Evolutionary conservation across 2,797 vertebrate genomes (phyloP), one percentile per base, ranked within the genome.

Genomic region (Spheniscus humboldti): DNA sequence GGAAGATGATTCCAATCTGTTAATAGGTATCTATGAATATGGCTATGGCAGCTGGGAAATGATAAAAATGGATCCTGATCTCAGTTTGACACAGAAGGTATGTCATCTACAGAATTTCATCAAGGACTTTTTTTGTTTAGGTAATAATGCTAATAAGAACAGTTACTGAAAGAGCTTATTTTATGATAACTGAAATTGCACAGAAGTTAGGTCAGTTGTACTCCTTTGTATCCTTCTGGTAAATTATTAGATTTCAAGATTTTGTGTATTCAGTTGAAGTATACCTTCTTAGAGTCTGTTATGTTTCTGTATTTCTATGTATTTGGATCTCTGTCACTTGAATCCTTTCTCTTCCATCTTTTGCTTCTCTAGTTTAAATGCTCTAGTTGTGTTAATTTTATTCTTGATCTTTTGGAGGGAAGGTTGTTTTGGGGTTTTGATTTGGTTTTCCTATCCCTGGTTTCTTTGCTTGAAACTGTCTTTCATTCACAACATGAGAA

Each of bases 41-140:
- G 99, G 99, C 8, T 99, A 99, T 71, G 99, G 99, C 93, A 99
- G 99, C 98, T 99, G 99, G 99, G 99, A 99, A 98, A 99, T 99
- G 99, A 99, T 99, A 96, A 99, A 99, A 98, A 99, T 99, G 99
- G 99, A 99, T 95, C 99, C 99, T 17, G 99, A 99, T 97, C 99
- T 99, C 88, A 99, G 99, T 93, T 98, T 99, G 91, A 99, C 99
- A 86, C 99, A 99, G 90, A 99, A 99, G 99, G 99, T 99, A 97
- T 73, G 96, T 60, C 4, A 20, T 63, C n/a, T 77, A 17, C 27
- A 45, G 7, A 7, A 60, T 41, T 79, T 91, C 31, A 30, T 87
- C 30, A 67, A 79, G 55, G n/a, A 55, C 22, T 56, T 1, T 62
- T 72, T 52, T 69, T 88, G 14, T 74, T 82, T 73, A 76, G 37